phyloP scores from a whole-genome alignment of 2,888 invertebrate species.

The Chouioia cunea region DNA sequence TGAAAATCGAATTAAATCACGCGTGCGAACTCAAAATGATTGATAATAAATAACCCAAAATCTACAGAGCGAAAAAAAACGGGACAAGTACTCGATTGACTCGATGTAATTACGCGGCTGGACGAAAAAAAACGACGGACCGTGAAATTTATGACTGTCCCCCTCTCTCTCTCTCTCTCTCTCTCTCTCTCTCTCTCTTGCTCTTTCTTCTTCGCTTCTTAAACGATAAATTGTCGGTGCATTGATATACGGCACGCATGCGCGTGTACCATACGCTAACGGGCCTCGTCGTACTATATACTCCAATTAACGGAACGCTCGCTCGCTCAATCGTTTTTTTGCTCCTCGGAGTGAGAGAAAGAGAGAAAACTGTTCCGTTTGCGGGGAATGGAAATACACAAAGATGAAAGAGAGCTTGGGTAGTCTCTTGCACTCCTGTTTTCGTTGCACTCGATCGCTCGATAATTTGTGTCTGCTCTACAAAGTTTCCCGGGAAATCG shows the following conservation, averaged over 20 bases:
- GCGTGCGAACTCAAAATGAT: neutral
- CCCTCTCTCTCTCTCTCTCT: constrained; percentile 29
- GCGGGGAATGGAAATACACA: constrained; percentile 17
- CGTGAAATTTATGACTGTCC: constrained; percentile 42
- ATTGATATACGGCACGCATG: constrained; percentile 46
- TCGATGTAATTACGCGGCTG: constrained; percentile 36
- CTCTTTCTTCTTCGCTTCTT: neutral
- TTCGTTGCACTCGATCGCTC: neutral
- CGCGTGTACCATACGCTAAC: constrained; percentile 11
- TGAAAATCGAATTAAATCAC: constrained; percentile 35
- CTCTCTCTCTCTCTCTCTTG: neutral
- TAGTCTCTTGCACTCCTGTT: constrained; percentile 12
- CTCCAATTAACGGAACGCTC: constrained; percentile 46
- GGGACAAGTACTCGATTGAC: constrained; percentile 37
- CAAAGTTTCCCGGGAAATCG: constrained; percentile 13
- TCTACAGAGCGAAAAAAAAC: neutral
- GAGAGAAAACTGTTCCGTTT: constrained; percentile 9
- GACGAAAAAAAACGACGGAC: constrained; percentile 17
- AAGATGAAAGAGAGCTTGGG: constrained; percentile 26
- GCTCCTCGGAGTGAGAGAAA: neutral
- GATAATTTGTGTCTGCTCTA: constrained; percentile 15
- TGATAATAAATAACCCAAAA: too few relatives aligned
- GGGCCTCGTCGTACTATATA: constrained; percentile 23
- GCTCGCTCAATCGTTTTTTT: constrained; percentile 30
- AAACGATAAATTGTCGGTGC: constrained; percentile 47